phyloP scores from a whole-genome alignment of 1,140 invertebrate species.

The Atta texana region DNA sequence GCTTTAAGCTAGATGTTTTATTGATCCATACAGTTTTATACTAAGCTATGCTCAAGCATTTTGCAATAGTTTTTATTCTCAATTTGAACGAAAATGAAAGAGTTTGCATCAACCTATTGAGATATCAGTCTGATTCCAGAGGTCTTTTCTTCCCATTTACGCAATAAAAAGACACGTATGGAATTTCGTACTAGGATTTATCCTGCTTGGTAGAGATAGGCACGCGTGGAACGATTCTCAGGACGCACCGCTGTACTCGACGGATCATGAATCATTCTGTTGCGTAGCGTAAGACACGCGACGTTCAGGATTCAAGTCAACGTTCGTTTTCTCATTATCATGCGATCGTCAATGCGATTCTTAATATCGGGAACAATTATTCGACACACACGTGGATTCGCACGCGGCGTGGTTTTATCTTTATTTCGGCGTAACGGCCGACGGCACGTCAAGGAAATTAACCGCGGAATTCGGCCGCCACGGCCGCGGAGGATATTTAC shows the following conservation, averaged over 20 bases:
- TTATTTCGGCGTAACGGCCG: conserved; percentile 63
- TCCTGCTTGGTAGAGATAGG: conserved; percentile 48
- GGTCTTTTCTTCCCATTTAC: background rate
- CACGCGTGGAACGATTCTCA: conserved; percentile 71
- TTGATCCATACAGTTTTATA: no score
- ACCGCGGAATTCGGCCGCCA: conserved; percentile 80
- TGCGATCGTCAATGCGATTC: conserved; percentile 53
- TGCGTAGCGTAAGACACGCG: background rate
- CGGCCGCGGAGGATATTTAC: conserved; percentile 79
- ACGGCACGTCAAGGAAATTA: conserved; percentile 79
- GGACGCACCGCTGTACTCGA: background rate
- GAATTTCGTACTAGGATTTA: conserved; percentile 62
- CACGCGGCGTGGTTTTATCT: conserved; percentile 32
- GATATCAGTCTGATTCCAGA: background rate
- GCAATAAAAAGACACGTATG: conserved; percentile 42
- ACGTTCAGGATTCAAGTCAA: background rate
- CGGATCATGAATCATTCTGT: conserved; percentile 28
- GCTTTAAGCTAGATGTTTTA: no score
- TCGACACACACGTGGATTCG: background rate
- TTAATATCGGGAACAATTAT: conserved; percentile 72
- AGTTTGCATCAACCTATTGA: conserved; percentile 13
- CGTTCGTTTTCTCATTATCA: conserved; percentile 23
- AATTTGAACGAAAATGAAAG: conserved; percentile 39
- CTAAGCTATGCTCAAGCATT: no score
- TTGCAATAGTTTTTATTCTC: background rate